These are phyloP conservation scores for Trachymyrmex septentrionalis DNA, from an alignment of 1,140 invertebrate genomes.

Conservation along the genomic window DNA sequence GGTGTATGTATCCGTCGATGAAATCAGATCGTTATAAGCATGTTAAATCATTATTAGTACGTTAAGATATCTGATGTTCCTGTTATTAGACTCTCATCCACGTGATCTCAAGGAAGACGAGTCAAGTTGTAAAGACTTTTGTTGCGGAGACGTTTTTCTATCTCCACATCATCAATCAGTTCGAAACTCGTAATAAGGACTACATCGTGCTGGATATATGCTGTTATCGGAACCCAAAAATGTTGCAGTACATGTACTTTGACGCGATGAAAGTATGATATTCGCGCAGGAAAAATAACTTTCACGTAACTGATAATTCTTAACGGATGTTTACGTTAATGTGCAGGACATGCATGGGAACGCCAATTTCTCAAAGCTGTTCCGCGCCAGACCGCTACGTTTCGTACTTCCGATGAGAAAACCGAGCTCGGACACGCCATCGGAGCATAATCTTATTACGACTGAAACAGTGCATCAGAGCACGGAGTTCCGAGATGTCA, in stretches of 20 bases:
- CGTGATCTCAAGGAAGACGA: slow-evolving; percentile 89
- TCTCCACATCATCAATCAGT: slow-evolving; percentile 96
- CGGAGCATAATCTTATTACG: slow-evolving; percentile 86
- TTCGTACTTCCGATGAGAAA: slow-evolving; percentile 89
- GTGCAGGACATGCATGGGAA: slow-evolving; percentile 91
- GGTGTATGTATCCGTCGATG: slow-evolving; percentile 84
- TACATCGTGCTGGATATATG: slow-evolving; percentile 93
- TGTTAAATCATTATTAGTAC: not conserved
- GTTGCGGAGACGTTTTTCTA: slow-evolving; percentile 93
- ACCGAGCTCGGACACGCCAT: slow-evolving; percentile 41
- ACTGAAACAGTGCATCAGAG: slow-evolving; percentile 75
- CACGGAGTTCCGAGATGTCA: not conserved
- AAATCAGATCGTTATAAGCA: not conserved
- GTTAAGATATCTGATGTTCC: slow-evolving; percentile 18
- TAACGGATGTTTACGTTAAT: slow-evolving; percentile 26
- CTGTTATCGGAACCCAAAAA: slow-evolving; percentile 92
- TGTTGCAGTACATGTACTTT: slow-evolving; percentile 95
- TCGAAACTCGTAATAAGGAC: slow-evolving; percentile 89
- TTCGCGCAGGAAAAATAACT: not conserved
- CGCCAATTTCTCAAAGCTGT: slow-evolving; percentile 92
- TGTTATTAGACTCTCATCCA: slow-evolving; percentile 91
- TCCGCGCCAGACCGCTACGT: slow-evolving; percentile 91
- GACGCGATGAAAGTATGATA: slow-evolving; percentile 90
- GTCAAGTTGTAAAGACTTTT: slow-evolving; percentile 88
- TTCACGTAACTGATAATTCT: not conserved